Evolutionary conservation across 23 tunicate genomes (phyloP).

Genomic region (Phallusia fumigata): DNA sequence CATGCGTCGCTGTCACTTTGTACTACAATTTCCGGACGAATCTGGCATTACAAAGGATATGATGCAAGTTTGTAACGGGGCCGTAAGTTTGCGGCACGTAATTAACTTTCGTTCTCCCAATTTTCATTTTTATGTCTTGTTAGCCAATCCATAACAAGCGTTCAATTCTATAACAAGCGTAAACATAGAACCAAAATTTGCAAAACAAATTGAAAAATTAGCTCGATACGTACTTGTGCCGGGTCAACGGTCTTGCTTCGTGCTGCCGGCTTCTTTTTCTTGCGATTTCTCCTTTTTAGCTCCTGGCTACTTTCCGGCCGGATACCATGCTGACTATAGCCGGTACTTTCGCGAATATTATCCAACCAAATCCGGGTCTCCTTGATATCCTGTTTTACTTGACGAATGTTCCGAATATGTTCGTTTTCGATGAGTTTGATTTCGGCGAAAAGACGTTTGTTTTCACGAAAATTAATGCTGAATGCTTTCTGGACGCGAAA

Average conservation of each 20-base stretch:
- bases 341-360: conserved; percentile 55
- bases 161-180: too few species aligned
- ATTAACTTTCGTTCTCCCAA: too few species aligned
- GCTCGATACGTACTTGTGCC: conserved; percentile 1
- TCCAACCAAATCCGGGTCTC: conserved; percentile 79
- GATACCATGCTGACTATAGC: conserved; percentile 62
- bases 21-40: neutral
- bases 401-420: conserved; percentile 70
- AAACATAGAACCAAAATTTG: too few species aligned
- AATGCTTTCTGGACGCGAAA: conserved; percentile 84
- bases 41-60: neutral
- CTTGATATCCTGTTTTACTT: conserved; percentile 77
- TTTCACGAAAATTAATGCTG: conserved; percentile 85
- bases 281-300: neutral
- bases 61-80: too few species aligned
- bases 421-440: conserved; percentile 71
- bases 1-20: neutral
- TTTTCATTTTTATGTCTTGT: too few species aligned
- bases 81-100: too few species aligned
- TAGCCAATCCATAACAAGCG: too few species aligned
- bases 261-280: conserved; percentile 5
- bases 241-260: conserved; percentile 18
- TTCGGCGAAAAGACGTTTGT: conserved; percentile 65
- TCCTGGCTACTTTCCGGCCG: conserved; percentile 35
- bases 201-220: too few species aligned